Conservation (phyloP, 2,888 invertebrate species). For the Cyaniris semiargus region DNA sequence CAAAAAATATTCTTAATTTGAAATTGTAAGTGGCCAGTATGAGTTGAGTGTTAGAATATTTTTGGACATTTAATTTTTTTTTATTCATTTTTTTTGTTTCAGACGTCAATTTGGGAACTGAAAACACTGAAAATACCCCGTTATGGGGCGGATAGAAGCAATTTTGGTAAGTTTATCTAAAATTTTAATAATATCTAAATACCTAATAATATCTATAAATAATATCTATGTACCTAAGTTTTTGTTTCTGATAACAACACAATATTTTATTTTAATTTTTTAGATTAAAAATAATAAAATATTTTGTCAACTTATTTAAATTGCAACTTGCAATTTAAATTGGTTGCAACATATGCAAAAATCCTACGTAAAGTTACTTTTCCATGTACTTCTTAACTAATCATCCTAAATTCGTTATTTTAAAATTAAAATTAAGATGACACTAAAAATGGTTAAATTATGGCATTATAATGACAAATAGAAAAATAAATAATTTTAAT, state of each 20-base stretch:
- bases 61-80: not conserved
- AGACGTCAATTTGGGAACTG: conserved; percentile 38
- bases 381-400: no score
- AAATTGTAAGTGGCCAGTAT: conserved; percentile 17
- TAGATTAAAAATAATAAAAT: not conserved
- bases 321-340: no score
- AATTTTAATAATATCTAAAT: not conserved
- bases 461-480: no score
- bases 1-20: conserved; percentile 7
- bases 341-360: no score
- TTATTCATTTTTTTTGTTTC: conserved; percentile 27
- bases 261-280: not conserved
- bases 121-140: conserved; percentile 51
- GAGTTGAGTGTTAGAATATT: not conserved
- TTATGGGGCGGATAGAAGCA: conserved; percentile 63
- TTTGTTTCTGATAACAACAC: not conserved
- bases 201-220: no score
- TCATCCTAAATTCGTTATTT: no score
- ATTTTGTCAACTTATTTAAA: no score
- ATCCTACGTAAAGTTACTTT: no score
- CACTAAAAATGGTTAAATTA: no score
- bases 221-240: no score
- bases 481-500: no score
- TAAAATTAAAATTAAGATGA: no score
- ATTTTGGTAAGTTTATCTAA: conserved; percentile 59